Evolutionary conservation across 1,140 invertebrate species (phyloP).

Genomic region (Bursaphelenchus mucronatus): DNA sequence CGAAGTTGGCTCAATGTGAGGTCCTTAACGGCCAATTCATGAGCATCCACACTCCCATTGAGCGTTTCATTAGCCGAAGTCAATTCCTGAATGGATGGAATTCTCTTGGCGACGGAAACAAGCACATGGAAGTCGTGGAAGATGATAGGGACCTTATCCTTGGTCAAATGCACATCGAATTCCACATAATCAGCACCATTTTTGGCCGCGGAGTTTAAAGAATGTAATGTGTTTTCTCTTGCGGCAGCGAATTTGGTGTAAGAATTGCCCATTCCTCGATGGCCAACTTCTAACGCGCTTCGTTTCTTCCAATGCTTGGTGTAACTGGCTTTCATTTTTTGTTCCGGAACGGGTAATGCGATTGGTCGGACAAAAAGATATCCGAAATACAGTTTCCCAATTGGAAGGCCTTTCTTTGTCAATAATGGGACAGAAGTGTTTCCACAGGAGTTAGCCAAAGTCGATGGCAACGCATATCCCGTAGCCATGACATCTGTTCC

Average conservation of each 20-base stretch:
- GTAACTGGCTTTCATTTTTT: constrained; percentile 47
- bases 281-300: constrained; percentile 55
- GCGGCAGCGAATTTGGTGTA: constrained; percentile 59
- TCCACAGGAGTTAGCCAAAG: constrained; percentile 52
- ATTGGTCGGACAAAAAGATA: constrained; percentile 53
- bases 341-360: constrained; percentile 21
- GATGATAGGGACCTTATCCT: constrained; percentile 56
- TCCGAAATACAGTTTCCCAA: constrained; percentile 51
- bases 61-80: constrained; percentile 14
- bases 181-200: constrained; percentile 56
- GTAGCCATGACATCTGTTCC: constrained; percentile 38
- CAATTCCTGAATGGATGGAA: constrained; percentile 26
- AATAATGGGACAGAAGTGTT: constrained; percentile 52
- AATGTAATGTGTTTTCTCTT: constrained; percentile 58
- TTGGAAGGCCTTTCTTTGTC: constrained; percentile 48
- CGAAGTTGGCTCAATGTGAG: constrained; percentile 53
- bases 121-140: constrained; percentile 60
- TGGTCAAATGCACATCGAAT: constrained; percentile 60
- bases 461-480: constrained; percentile 57
- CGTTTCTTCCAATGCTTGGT: constrained; percentile 59
- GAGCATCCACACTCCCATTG: constrained; percentile 37
- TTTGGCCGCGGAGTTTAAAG: constrained; percentile 54
- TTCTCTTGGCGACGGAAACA: constrained; percentile 55
- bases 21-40: constrained; percentile 59
- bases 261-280: constrained; percentile 59